phyloP scores from a whole-genome alignment of 1,140 invertebrate species.

The Bombus vancouverensis region DNA sequence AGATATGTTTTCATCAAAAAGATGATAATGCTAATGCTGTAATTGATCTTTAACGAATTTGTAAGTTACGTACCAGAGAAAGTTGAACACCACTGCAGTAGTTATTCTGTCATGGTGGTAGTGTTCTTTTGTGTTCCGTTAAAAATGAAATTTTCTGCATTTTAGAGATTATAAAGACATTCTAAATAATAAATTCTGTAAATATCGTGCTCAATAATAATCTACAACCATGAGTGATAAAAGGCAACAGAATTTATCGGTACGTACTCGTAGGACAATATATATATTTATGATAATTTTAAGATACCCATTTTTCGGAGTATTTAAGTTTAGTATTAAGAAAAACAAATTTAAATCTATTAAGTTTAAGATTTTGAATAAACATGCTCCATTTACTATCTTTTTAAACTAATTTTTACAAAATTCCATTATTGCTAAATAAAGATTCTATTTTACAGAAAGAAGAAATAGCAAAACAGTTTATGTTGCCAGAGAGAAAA shows the following conservation, averaged over 20 bases:
- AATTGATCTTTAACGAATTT: background rate
- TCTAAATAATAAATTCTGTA: background rate
- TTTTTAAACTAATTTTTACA: background rate
- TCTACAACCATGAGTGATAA: constrained; percentile 56
- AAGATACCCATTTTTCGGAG: background rate
- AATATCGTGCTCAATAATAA: background rate
- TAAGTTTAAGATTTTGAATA: background rate
- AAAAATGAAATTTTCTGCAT: background rate
- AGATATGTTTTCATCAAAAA: background rate
- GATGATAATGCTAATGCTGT: background rate
- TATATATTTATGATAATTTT: background rate
- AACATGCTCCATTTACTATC: background rate
- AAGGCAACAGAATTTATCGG: constrained; percentile 63
- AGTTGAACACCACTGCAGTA: background rate
- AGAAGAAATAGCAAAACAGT: constrained; percentile 95
- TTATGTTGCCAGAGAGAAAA: constrained; percentile 93
- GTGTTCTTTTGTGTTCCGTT: background rate
- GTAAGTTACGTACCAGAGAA: background rate
- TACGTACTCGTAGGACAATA: constrained; percentile 6
- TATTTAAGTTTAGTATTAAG: background rate
- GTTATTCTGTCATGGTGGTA: background rate
- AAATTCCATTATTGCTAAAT: background rate
- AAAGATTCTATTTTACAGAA: constrained; percentile 83
- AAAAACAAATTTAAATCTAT: background rate
- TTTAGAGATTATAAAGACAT: background rate